These are phyloP conservation scores for Holothuria scabra DNA, from an alignment of 53 echinoderm and acorn worm species.

Conservation along the genomic window DNA sequence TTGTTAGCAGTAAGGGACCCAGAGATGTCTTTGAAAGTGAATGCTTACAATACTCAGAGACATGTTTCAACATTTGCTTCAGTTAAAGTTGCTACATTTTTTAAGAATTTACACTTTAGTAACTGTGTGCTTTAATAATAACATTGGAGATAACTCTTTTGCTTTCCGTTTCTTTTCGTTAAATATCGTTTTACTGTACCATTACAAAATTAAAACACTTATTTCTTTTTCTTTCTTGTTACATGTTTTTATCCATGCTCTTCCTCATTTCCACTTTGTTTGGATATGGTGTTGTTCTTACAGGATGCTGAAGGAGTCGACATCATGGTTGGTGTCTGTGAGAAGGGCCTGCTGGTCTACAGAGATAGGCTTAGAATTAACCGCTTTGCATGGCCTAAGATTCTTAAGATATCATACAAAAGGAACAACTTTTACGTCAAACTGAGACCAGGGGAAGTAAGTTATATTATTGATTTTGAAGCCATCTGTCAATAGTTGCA, in stretches of 20 bases:
- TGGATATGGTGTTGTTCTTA: background rate
- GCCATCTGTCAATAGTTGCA: too few species aligned
- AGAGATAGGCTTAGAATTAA: conserved; percentile 96
- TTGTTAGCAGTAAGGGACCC: too few species aligned
- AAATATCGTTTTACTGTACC: background rate
- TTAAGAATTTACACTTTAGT: too few species aligned
- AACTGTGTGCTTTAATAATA: too few species aligned
- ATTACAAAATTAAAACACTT: background rate
- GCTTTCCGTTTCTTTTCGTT: too few species aligned
- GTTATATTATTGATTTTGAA: background rate
- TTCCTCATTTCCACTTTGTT: background rate
- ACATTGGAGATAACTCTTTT: too few species aligned
- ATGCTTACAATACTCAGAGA: too few species aligned
- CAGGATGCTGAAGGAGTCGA: conserved; percentile 99
- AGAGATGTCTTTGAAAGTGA: too few species aligned
- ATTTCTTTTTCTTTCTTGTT: background rate
- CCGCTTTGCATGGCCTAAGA: conserved; percentile 99
- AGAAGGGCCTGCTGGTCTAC: conserved; percentile 97
- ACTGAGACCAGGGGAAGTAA: conserved; percentile 97
- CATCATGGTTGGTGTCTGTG: conserved; percentile 99
- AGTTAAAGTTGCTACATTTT: too few species aligned
- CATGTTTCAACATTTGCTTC: too few species aligned
- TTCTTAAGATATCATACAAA: conserved; percentile 99
- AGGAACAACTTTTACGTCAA: conserved; percentile 99
- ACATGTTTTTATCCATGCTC: background rate